Evolutionary conservation across 2,797 vertebrate genomes (phyloP).

Genomic region (Tarsius wallacei): DNA sequence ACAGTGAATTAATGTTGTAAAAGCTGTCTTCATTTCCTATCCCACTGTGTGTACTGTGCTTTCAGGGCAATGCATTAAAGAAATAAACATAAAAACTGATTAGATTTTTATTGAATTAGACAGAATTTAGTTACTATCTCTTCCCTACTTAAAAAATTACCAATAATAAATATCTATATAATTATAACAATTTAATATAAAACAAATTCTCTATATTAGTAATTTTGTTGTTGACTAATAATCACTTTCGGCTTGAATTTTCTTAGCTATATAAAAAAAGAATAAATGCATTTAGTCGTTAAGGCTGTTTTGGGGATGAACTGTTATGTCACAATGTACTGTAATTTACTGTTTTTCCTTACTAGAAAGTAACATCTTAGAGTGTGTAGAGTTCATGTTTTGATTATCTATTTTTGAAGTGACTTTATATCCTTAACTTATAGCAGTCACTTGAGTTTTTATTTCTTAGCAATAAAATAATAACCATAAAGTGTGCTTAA

Average conservation of each 20-base stretch:
- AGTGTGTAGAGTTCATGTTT: background rate
- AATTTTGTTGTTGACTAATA: background rate
- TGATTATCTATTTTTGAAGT: background rate
- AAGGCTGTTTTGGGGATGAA: background rate
- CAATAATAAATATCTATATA: background rate
- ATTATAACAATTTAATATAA: background rate
- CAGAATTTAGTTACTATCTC: background rate
- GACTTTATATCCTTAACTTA: background rate
- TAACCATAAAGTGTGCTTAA: conserved; percentile 14
- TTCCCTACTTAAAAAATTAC: background rate
- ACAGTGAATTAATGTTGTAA: background rate
- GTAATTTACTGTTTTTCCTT: background rate
- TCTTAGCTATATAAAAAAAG: background rate
- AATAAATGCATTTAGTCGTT: background rate
- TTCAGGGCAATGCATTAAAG: background rate
- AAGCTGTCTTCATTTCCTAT: background rate
- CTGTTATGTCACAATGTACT: background rate
- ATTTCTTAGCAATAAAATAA: conserved; percentile 40
- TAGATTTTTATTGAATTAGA: background rate
- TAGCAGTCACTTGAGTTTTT: background rate
- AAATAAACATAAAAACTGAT: conserved; percentile 18
- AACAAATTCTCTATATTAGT: background rate
- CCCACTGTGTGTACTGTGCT: background rate
- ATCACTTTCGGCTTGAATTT: background rate
- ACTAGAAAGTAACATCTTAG: background rate